These are phyloP conservation scores for Ibidorhyncha struthersii DNA, from an alignment of 2,113 vertebrate genomes.

Conservation along the genomic window DNA sequence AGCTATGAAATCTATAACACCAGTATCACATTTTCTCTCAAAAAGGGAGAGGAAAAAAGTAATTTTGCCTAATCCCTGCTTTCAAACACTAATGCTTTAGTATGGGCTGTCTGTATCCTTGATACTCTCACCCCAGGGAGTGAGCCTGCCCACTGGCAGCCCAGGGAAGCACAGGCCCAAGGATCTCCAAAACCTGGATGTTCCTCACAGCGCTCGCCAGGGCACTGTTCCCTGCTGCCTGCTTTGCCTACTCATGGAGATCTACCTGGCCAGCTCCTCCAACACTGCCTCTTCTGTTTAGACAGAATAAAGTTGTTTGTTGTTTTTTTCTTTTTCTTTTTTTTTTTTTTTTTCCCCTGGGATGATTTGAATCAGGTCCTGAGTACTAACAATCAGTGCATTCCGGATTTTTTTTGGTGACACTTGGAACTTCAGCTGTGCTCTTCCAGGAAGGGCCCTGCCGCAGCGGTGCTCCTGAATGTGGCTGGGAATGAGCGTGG, in stretches of 20 bases:
- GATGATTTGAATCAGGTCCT: not conserved
- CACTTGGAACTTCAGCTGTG: not conserved
- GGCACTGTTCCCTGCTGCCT: accelerated
- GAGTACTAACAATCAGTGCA: not conserved
- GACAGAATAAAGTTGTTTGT: not conserved
- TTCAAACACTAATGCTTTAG: not conserved
- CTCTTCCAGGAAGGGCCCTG: not conserved
- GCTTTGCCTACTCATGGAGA: accelerated
- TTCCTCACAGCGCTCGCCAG: not conserved
- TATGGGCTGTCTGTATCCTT: not conserved
- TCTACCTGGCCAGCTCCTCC: not conserved
- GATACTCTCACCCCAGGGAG: not conserved
- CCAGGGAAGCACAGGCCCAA: not conserved
- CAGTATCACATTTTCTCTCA: not conserved
- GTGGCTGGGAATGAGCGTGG: not conserved
- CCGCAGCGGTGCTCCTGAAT: accelerated
- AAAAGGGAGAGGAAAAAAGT: not conserved
- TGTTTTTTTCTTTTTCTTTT: not conserved
- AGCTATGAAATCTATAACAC: not conserved
- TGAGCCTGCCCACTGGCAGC: not conserved
- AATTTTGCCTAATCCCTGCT: not conserved
- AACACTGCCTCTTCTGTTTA: not conserved
- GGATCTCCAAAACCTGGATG: not conserved
- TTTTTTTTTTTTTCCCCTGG: no score
- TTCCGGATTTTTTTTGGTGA: not conserved